Conservation (phyloP, 1,140 invertebrate genomes). For the Amphibalanus amphitrite region DNA sequence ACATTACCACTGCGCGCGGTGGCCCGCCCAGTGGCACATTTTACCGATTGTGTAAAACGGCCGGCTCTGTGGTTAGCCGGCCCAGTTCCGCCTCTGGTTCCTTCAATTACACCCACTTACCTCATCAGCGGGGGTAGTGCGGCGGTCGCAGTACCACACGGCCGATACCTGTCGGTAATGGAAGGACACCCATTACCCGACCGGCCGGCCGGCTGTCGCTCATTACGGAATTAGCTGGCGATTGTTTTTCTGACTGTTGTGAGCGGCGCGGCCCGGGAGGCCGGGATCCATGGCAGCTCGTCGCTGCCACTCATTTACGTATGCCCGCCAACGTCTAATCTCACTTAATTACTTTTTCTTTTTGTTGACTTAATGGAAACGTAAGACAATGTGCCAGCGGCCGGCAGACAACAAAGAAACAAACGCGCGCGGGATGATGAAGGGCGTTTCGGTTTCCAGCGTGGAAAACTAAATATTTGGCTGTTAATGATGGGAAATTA, state of each 20-base stretch:
- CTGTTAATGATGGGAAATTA: constrained; percentile 2
- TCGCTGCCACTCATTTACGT: not conserved
- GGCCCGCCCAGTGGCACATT: no score
- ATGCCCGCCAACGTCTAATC: not conserved
- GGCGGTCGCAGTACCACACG: not conserved
- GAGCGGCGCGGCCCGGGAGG: not conserved
- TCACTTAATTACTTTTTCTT: constrained; percentile 2
- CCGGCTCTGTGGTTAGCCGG: not conserved
- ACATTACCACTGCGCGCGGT: no score
- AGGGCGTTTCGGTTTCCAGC: not conserved
- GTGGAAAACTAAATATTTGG: constrained; percentile 2
- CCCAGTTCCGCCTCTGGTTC: not conserved
- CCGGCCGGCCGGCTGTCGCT: not conserved
- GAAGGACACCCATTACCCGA: not conserved
- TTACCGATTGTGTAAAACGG: not conserved
- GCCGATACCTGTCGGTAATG: not conserved
- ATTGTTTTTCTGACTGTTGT: not conserved
- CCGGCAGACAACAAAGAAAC: not conserved
- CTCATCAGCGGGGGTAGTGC: not conserved
- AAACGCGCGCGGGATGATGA: not conserved
- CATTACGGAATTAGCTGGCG: not conserved
- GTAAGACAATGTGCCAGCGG: not conserved
- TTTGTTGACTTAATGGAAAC: constrained; percentile 2
- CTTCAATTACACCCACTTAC: not conserved
- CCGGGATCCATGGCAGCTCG: not conserved